Conservation (phyloP, 2,888 invertebrate genomes). For the Crioceris asparagi region DNA sequence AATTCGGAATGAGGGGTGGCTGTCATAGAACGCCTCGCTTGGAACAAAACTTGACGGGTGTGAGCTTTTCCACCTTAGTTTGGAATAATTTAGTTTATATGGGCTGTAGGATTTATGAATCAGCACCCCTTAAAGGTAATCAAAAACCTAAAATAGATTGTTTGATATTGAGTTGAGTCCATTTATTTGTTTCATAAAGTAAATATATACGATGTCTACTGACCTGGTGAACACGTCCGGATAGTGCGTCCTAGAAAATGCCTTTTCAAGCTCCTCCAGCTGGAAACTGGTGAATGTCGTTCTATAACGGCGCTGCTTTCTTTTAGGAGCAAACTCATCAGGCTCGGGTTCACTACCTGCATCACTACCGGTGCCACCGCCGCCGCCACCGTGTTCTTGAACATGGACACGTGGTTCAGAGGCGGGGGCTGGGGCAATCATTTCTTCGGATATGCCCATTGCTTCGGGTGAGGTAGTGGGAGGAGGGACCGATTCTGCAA, state of each 20-base stretch:
- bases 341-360: slow-evolving; percentile 49
- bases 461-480: slow-evolving; percentile 28
- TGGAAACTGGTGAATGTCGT: slow-evolving; percentile 95
- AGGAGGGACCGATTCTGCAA: slow-evolving; percentile 31
- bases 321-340: slow-evolving; percentile 71
- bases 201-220: too few species aligned
- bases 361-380: slow-evolving; percentile 40
- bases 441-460: slow-evolving; percentile 38
- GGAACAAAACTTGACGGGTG: not conserved
- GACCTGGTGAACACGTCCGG: slow-evolving; percentile 96
- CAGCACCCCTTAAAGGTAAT: too few species aligned
- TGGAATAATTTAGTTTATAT: not conserved
- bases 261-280: slow-evolving; percentile 91
- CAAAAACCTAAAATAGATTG: too few species aligned
- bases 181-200: too few species aligned
- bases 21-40: too few species aligned
- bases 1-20: too few species aligned
- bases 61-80: not conserved
- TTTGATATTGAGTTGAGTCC: too few species aligned
- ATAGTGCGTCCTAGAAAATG: slow-evolving; percentile 94
- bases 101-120: not conserved
- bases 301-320: slow-evolving; percentile 82
- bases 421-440: slow-evolving; percentile 25
- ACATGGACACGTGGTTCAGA: slow-evolving; percentile 18
- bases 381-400: slow-evolving; percentile 18